Evolutionary conservation across 23 tunicate species (phyloP).

Genomic region (Halocynthia roretzi): DNA sequence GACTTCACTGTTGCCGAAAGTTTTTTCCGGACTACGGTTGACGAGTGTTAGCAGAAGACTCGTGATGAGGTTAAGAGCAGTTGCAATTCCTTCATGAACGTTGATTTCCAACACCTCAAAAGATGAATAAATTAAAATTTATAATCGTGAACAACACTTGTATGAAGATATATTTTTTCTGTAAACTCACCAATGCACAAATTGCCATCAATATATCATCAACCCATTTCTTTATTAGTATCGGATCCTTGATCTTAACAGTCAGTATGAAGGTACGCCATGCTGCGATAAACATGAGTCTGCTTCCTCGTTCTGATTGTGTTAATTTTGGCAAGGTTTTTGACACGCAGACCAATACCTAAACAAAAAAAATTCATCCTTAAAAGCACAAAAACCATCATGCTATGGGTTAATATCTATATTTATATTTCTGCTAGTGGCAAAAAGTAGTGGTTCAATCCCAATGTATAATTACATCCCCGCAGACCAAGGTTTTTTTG

Average conservation of each 20-base stretch:
- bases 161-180: no score
- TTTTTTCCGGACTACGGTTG: not conserved
- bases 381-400: no score
- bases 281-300: constrained; percentile 81
- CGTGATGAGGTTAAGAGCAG: constrained; percentile 24
- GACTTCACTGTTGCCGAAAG: constrained; percentile 5
- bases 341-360: constrained; percentile 80
- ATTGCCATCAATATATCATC: constrained; percentile 56
- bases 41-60: constrained; percentile 31
- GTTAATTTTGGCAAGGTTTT: constrained; percentile 31
- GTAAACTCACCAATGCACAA: constrained; percentile 32
- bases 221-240: constrained; percentile 3
- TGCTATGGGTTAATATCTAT: no score
- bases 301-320: constrained; percentile 30
- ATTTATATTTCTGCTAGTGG: no score
- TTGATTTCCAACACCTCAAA: constrained; percentile 15
- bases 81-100: constrained; percentile 11
- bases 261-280: constrained; percentile 62
- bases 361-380: not conserved
- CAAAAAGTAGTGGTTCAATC: no score
- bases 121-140: not conserved
- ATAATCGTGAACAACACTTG: no score
- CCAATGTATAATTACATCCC: no score
- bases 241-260: constrained; percentile 15
- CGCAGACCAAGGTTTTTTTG: no score